Evolutionary conservation across 2,113 vertebrate genomes (phyloP).

Genomic region (Trinectes maculatus): DNA sequence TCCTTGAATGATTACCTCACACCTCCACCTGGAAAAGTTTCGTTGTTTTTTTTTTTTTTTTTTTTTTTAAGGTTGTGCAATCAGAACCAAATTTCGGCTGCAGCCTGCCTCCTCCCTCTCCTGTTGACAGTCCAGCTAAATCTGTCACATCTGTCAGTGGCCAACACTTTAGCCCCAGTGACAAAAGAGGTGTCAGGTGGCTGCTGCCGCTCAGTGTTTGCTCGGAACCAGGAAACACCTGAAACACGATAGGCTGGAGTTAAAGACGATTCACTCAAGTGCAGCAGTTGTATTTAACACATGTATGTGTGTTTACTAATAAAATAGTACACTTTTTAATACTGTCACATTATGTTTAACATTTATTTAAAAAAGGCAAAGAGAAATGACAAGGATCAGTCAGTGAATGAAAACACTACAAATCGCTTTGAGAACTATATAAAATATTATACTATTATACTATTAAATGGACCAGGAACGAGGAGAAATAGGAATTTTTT

Average conservation of each 20-base stretch:
- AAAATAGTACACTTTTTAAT: too few species aligned
- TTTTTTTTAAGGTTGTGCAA: slow-evolving; percentile 33
- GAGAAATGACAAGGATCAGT: background rate
- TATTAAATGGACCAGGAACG: too few species aligned
- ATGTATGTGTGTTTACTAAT: too few species aligned
- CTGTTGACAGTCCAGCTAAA: slow-evolving; percentile 69
- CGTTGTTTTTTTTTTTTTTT: too few species aligned
- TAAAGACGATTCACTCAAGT: slow-evolving; percentile 35
- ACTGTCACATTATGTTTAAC: background rate
- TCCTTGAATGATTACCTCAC: slow-evolving; percentile 32
- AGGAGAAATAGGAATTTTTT: too few species aligned
- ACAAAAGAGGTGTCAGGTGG: slow-evolving; percentile 79
- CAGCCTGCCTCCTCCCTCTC: slow-evolving; percentile 32
- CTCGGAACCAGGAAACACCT: slow-evolving; percentile 50
- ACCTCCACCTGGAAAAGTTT: slow-evolving; percentile 27
- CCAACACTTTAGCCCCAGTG: slow-evolving; percentile 76
- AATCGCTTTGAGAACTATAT: too few species aligned
- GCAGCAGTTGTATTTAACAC: slow-evolving; percentile 48
- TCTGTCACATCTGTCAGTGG: slow-evolving; percentile 81
- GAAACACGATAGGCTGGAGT: slow-evolving; percentile 45
- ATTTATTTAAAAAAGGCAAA: background rate
- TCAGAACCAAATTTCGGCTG: slow-evolving; percentile 34
- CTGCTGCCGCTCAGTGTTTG: slow-evolving; percentile 63
- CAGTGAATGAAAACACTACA: background rate
- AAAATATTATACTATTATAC: too few species aligned